Evolutionary conservation across 1,140 invertebrate genomes (phyloP).

Genomic region (Theocolax elegans): DNA sequence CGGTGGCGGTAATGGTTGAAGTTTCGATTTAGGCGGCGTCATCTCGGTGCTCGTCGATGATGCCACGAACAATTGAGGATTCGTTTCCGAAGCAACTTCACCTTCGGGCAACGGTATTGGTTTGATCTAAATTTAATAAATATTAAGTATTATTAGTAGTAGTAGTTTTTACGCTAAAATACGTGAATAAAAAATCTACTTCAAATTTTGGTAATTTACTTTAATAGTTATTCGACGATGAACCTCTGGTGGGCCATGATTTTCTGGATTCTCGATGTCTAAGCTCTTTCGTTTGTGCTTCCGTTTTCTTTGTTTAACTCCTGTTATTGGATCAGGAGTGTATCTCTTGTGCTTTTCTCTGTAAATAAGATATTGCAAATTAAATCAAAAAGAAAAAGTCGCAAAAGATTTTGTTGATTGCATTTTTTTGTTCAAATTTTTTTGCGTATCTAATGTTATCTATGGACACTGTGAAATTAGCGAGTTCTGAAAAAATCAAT

Average conservation of each 20-base stretch:
- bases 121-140: constrained; percentile 73
- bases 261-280: constrained; percentile 73
- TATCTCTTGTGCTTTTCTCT: constrained; percentile 66
- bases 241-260: constrained; percentile 63
- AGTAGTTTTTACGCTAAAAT: neutral
- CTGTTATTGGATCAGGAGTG: constrained; percentile 65
- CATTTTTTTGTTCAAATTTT: too few species aligned
- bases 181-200: constrained; percentile 16
- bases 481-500: too few species aligned
- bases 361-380: constrained; percentile 24
- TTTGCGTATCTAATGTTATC: too few species aligned
- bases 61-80: constrained; percentile 78
- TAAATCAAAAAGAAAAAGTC: too few species aligned
- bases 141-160: constrained; percentile 35
- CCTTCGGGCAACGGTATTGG: constrained; percentile 82
- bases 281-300: constrained; percentile 76
- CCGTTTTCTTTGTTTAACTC: constrained; percentile 63
- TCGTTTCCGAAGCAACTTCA: constrained; percentile 69
- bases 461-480: too few species aligned
- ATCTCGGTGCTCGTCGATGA: constrained; percentile 77
- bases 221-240: constrained; percentile 82
- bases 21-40: constrained; percentile 64
- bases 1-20: constrained; percentile 63
- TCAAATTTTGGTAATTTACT: too few species aligned
- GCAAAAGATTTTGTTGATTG: too few species aligned